A percentile compares a stretch with the other conserved stretches of the same genome.
Conservation (phyloP, 2,797 vertebrate species). For the Anguilla megastoma region DNA sequence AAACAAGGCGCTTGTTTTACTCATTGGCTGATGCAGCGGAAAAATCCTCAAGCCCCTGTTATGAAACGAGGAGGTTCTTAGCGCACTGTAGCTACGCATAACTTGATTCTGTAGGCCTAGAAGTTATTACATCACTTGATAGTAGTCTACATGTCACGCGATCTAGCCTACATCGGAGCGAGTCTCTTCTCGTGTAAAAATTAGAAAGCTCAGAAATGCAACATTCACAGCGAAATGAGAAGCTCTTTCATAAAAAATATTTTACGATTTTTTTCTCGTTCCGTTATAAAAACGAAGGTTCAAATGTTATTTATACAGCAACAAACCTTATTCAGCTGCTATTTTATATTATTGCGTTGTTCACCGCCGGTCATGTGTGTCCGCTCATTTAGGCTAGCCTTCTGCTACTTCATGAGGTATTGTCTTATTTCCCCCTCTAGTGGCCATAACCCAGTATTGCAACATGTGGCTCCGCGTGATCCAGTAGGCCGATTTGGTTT, state of each 20-base stretch:
- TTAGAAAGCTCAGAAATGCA: not conserved
- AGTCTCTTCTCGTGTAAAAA: not conserved
- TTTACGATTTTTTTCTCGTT: not conserved
- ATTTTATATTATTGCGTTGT: not conserved
- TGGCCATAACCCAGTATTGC: not conserved
- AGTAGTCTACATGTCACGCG: not conserved
- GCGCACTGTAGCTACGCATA: not conserved
- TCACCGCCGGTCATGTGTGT: not conserved
- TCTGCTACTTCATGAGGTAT: not conserved
- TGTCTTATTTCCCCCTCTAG: conserved; percentile 19
- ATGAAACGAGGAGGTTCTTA: conserved; percentile 20
- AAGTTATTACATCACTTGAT: not conserved
- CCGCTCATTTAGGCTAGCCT: not conserved
- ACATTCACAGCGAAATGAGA: not conserved
- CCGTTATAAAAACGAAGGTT: not conserved
- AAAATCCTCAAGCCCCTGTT: not conserved
- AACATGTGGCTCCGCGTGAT: conserved; percentile 8
- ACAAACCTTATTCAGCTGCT: not conserved
- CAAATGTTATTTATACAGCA: not conserved
- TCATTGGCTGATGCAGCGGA: conserved; percentile 3
- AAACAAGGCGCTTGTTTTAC: conserved; percentile 3
- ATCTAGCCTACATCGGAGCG: not conserved
- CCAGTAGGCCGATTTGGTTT: not conserved
- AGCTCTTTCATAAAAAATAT: not conserved
- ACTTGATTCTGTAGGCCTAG: not conserved